Percentiles rank a stretch among this genome's conserved stretches.
Conservation (phyloP, 2,113 vertebrate species). For the Phalacrocorax brasilianus region DNA sequence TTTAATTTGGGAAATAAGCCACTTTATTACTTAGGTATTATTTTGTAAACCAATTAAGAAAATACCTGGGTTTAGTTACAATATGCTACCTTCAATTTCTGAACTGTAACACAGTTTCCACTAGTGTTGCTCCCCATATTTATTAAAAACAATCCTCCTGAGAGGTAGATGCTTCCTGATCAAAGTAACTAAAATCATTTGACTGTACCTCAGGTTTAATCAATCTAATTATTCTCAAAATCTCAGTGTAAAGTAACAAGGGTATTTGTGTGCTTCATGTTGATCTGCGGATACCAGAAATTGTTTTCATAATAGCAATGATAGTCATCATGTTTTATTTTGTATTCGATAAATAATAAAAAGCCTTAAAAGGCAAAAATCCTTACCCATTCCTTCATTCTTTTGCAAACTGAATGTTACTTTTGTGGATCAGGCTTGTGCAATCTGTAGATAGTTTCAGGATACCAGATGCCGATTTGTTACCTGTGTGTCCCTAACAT, state of each 20-base stretch:
- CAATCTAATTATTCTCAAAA: not conserved
- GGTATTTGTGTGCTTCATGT: not conserved
- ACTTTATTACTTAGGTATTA: not conserved
- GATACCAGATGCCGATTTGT: not conserved
- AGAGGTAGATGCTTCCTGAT: not conserved
- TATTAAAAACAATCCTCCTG: not conserved
- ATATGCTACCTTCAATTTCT: not conserved
- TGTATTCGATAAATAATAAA: not conserved
- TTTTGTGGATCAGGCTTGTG: not conserved
- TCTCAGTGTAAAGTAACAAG: not conserved
- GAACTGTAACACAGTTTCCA: not conserved
- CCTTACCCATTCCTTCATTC: not conserved
- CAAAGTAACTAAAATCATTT: not conserved
- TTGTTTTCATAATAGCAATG: not conserved
- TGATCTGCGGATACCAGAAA: not conserved
- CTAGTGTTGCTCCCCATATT: not conserved
- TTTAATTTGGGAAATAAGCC: not conserved
- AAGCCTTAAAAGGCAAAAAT: not conserved
- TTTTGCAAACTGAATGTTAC: not conserved
- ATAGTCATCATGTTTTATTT: not conserved
- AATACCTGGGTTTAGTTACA: not conserved
- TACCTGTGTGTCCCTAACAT: rapidly evolving
- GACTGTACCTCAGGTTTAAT: not conserved
- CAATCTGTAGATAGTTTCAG: not conserved
- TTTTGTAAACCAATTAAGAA: conserved; percentile 5